phyloP scores from a whole-genome alignment of 1,140 invertebrate genomes.

The Archegozetes longisetosus region DNA sequence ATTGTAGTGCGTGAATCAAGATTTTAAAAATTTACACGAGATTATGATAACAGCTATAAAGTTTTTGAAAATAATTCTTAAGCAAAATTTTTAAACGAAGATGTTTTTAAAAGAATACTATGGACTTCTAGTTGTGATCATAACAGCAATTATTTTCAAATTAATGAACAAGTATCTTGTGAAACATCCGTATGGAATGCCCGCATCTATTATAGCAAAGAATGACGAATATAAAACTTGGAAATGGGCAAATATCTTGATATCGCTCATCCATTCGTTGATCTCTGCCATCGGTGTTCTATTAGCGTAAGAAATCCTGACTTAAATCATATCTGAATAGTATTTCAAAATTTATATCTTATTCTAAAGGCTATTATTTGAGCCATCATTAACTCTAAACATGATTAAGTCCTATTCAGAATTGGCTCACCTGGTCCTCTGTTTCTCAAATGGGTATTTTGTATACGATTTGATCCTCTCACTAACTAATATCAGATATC shows the following conservation, averaged over 20 bases:
- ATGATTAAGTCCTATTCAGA: not conserved
- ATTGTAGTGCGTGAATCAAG: no score
- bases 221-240: not conserved
- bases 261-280: not conserved
- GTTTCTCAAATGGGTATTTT: not conserved
- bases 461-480: not conserved
- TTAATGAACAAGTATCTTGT: not conserved
- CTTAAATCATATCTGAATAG: not conserved
- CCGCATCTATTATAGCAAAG: not conserved
- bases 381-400: not conserved
- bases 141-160: not conserved
- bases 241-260: not conserved
- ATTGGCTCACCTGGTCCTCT: not conserved
- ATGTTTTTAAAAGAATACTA: no score
- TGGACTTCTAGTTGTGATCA: not conserved
- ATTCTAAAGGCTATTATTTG: not conserved
- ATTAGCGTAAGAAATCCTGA: not conserved
- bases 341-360: not conserved
- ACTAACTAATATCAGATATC: not conserved
- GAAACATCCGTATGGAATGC: not conserved
- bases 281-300: not conserved
- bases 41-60: no score
- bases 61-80: no score
- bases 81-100: no score
- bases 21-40: no score